A percentile compares a stretch with the other conserved stretches of the same genome.
These are phyloP conservation scores for Phocoena sinus DNA, from an alignment of 2,113 vertebrate genomes.

Conservation along the genomic window DNA sequence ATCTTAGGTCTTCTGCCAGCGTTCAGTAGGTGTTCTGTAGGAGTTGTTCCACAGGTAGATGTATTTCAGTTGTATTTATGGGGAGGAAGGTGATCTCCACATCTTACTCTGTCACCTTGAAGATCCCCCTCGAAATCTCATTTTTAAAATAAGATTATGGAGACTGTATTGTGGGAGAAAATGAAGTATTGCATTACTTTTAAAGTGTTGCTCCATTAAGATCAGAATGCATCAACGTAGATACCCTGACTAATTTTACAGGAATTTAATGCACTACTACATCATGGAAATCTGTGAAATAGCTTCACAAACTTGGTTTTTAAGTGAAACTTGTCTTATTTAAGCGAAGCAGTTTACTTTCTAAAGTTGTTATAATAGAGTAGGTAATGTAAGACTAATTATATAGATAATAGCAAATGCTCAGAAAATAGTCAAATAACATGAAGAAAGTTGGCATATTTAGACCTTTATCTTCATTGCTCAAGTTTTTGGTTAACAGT, in stretches of 20 bases:
- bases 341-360: constrained; percentile 2
- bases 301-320: background rate
- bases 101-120: no score
- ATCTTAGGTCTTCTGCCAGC: no score
- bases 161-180: constrained; percentile 8
- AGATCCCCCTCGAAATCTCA: no score
- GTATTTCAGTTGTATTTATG: no score
- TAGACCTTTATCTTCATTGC: background rate
- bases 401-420: background rate
- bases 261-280: background rate
- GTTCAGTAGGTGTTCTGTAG: no score
- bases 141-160: background rate
- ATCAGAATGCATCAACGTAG: background rate
- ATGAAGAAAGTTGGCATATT: background rate
- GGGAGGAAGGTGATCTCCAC: no score
- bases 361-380: background rate
- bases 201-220: background rate
- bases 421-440: background rate
- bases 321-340: constrained; percentile 37
- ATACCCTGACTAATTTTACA: constrained; percentile 45
- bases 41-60: no score
- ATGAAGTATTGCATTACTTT: background rate
- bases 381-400: background rate
- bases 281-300: constrained; percentile 19
- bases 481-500: background rate